Evolutionary conservation across 2,888 invertebrate species (phyloP), one percentile per base, ranked within the genome.

Genomic region (Ephialtes manifestator): DNA sequence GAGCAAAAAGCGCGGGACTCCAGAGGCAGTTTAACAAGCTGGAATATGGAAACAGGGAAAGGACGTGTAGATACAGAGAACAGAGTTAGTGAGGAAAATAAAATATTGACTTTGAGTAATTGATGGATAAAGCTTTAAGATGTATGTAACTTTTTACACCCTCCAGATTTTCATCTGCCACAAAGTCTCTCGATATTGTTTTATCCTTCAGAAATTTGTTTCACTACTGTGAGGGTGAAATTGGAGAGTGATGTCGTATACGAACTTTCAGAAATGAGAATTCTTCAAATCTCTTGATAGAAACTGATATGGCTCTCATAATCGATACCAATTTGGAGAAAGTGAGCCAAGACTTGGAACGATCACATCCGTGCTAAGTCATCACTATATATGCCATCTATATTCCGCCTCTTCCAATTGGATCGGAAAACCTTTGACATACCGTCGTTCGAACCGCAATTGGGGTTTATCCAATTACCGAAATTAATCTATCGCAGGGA

Each of bases 381-480:
- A 51, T 51, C 55, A 1, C 20, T 13, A 55, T 55, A 20, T 58
- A 28, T 71, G 53, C 35, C 10, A 65, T 65, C 68, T 46, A 58
- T 68, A 48, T 75, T 68, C 13, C 24, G 13, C 43, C 18, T 67
- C 8, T 43, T 53, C 53, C 35, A 53, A 70, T 75, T 60, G 51
- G 60, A 77, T 28, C 28, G 28, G 15, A 13, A 13, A 28, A 28
- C 28, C 11, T 58, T 58, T 13, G 13, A 28, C 58, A 51, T 51
- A 18, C 18, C 51, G 4, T 51, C n/a, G 8, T n/a, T n/a, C 51
- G 2, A n/a, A n/a, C 8, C 15, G 55, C 55, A 24, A 55, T 55
- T 24, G 24, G 55, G 18, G 51, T 18, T 51, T 51, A 51, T 51
- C n/a, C n/a, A 51, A 51, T 18, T 51, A 51, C 18, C 51, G n/a